A percentile compares a stretch with the other conserved stretches of the same genome.
Evolutionary conservation across 92 coral and sea anemone species (phyloP).

Genomic region (Virgularia gustaviana): DNA sequence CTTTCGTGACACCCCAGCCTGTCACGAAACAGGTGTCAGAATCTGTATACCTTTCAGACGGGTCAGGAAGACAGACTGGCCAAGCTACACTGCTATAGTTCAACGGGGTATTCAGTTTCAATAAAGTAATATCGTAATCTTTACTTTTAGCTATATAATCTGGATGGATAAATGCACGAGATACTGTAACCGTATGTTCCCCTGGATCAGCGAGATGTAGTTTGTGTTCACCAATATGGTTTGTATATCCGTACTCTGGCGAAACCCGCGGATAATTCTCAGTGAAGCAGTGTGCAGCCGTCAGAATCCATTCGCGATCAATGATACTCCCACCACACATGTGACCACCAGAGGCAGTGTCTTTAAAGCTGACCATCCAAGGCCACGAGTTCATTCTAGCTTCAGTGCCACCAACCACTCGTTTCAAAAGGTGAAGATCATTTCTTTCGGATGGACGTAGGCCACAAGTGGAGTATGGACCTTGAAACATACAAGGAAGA

Average conservation of each 20-base stretch:
- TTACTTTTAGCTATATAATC: slow-evolving; percentile 16
- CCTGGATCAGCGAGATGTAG: slow-evolving; percentile 48
- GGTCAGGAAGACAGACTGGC: slow-evolving; percentile 61
- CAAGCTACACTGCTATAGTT: slow-evolving; percentile 55
- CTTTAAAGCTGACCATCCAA: slow-evolving; percentile 83
- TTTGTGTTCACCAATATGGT: slow-evolving; percentile 58
- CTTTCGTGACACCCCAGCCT: slow-evolving; percentile 79
- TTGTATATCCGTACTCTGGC: background rate
- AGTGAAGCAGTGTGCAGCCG: slow-evolving; percentile 79
- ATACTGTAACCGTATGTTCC: slow-evolving; percentile 53
- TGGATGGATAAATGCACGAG: slow-evolving; percentile 50
- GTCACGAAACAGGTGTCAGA: slow-evolving; percentile 66
- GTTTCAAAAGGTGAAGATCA: too few relatives aligned
- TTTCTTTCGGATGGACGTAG: too few relatives aligned
- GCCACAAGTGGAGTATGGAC: too few relatives aligned
- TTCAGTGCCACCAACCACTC: slow-evolving; percentile 77
- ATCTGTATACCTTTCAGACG: slow-evolving; percentile 22
- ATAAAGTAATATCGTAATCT: slow-evolving; percentile 53
- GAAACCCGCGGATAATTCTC: background rate
- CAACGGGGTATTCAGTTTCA: slow-evolving; percentile 55
- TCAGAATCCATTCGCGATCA: slow-evolving; percentile 72
- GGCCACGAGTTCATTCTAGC: slow-evolving; percentile 94
- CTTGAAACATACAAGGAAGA: too few relatives aligned
- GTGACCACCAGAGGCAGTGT: slow-evolving; percentile 51
- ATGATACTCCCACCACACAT: slow-evolving; percentile 81